Conservation (phyloP, 2,113 vertebrate species). For the Phoxinus phoxinus region DNA sequence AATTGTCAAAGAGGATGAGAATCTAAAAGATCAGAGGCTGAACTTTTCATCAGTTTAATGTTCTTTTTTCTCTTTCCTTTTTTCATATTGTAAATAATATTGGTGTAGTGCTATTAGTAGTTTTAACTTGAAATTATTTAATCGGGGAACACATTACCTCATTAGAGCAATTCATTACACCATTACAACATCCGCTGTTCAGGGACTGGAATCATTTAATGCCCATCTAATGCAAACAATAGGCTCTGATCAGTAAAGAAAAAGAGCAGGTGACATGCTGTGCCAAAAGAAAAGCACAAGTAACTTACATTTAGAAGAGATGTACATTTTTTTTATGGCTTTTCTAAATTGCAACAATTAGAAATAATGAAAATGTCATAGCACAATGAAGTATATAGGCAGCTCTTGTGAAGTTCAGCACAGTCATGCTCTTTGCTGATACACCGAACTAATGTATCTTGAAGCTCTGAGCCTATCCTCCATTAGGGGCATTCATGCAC, state of each 20-base stretch:
- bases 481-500: neutral
- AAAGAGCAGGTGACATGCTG: neutral
- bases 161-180: slow-evolving; percentile 30
- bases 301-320: neutral
- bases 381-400: neutral
- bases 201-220: slow-evolving; percentile 27
- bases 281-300: neutral
- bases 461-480: neutral
- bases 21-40: slow-evolving; percentile 78
- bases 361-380: neutral
- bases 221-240: neutral
- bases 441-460: no score
- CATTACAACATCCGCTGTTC: slow-evolving; percentile 6
- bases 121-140: slow-evolving; percentile 5
- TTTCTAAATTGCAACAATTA: neutral
- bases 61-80: neutral
- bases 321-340: neutral
- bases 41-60: slow-evolving; percentile 78
- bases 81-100: neutral
- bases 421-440: neutral
- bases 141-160: slow-evolving; percentile 64
- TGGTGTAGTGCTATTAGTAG: neutral
- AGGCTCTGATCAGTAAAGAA: neutral
- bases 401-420: slow-evolving; percentile 3
- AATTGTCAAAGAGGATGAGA: slow-evolving; percentile 65